Base-by-base conservation (phyloP, 2,888 invertebrate species). In the Oscheius sp. region DNA sequence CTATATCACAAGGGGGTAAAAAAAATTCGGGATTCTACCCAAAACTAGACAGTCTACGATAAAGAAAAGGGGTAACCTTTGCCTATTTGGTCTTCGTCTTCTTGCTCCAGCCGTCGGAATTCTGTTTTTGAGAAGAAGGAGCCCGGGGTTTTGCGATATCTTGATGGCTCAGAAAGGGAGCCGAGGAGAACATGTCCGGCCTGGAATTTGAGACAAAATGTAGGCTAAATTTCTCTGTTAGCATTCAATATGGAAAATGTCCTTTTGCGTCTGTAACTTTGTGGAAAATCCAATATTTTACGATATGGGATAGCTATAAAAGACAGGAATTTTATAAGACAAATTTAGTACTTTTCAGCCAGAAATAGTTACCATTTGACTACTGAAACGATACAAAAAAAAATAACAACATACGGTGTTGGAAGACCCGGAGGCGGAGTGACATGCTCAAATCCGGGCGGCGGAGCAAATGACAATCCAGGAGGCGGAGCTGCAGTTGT, bases 111-210 rank as follows among this genome's bases (percentile, higher is more conserved):
- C 57, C 32, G 10, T 57, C 32, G 57, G 2, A 21, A 33, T 57
- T 32, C 29, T 29, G 33, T 29, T 33, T 9, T 10, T 57, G 32
- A 21, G 13, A 9, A 13, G 21, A 21, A 21, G 10, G 0, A 2
- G 10, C 57, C 29, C 9, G n/a, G 2, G 57, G 57, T 21, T 33
- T 10, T 9, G 57, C 57, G 9, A 79, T 58, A 47, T 79, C 79
- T 29, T 76, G 68, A 48, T 79, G 72, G n/a, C 76, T 75, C 37
- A 79, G 55, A 11, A 76, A 35, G n/a, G 76, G 77, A 47, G 74
- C 79, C 11, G 75, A 74, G 32, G 65, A 58, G 55, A 79, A 79
- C 10, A 57, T 57, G 57, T 57, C 42, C 42, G 42, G 42, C 42
- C 42, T 42, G 7, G 7, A 42, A 5, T 42, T 42, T 3, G 42